Conservation (phyloP, 1,140 invertebrate genomes). For the Eumeta japonica region DNA sequence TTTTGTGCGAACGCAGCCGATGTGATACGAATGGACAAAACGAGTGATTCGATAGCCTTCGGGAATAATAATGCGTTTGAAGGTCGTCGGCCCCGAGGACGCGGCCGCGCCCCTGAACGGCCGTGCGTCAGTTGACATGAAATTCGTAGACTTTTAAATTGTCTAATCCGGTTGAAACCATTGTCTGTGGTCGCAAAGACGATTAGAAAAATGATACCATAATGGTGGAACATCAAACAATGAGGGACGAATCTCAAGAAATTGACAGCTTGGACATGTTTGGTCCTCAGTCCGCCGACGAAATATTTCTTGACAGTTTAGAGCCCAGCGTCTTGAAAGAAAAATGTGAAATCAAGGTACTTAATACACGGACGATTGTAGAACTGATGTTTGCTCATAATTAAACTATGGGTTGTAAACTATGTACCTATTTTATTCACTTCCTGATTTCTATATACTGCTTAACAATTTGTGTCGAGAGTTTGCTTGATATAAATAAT, state of each 20-base stretch:
- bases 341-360: conserved; percentile 29
- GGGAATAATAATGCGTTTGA: conserved; percentile 37
- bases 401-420: too few relatives aligned
- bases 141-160: too few relatives aligned
- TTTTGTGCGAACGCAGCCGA: conserved; percentile 28
- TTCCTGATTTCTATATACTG: too few relatives aligned
- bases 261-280: conserved; percentile 43
- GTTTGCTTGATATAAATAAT: too few relatives aligned
- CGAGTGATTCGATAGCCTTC: conserved; percentile 38
- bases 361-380: not conserved
- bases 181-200: too few relatives aligned
- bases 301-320: conserved; percentile 41
- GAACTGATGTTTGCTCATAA: not conserved
- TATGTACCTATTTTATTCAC: too few relatives aligned
- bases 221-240: conserved; percentile 37
- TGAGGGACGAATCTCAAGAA: conserved; percentile 34
- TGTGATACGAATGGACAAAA: conserved; percentile 42
- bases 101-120: too few relatives aligned
- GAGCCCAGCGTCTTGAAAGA: conserved; percentile 33
- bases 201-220: too few relatives aligned
- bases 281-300: conserved; percentile 22
- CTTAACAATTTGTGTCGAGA: too few relatives aligned
- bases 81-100: conserved; percentile 42
- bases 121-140: too few relatives aligned
- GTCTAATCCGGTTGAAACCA: too few relatives aligned